These are phyloP conservation scores for Hyles lineata DNA, from an alignment of 2,888 invertebrate genomes.

Conservation along the genomic window DNA sequence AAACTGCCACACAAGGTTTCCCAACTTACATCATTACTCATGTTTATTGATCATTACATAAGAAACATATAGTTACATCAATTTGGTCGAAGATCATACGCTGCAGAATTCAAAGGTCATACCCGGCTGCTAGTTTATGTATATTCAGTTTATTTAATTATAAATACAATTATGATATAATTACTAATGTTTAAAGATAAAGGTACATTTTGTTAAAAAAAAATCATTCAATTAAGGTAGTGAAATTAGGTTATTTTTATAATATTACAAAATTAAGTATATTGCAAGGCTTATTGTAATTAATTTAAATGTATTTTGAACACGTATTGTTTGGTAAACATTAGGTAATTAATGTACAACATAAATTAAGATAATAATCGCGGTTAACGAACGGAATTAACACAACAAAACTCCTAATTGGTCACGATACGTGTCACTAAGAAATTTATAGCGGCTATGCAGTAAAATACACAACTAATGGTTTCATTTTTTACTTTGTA, in stretches of 20 bases:
- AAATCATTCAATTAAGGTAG: too few species aligned
- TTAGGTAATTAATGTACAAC: neutral
- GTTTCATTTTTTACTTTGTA: too few species aligned
- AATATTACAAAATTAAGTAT: too few species aligned
- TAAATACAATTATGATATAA: too few species aligned
- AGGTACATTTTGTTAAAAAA: too few species aligned
- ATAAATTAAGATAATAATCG: neutral
- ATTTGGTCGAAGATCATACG: neutral
- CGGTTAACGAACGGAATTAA: conserved; percentile 2
- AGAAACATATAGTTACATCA: neutral
- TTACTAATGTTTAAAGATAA: too few species aligned
- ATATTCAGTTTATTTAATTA: neutral
- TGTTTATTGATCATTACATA: conserved; percentile 11
- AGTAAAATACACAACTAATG: neutral
- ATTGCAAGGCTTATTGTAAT: too few species aligned
- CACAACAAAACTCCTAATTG: neutral
- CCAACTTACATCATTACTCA: conserved; percentile 20
- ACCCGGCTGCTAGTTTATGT: neutral
- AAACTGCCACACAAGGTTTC: conserved; percentile 10
- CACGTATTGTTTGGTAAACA: neutral
- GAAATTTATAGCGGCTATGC: neutral
- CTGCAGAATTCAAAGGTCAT: conserved; percentile 16
- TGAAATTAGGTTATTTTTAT: too few species aligned
- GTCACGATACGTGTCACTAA: conserved; percentile 1
- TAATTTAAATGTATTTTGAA: too few species aligned